Evolutionary conservation across 2,797 vertebrate species (phyloP).

Genomic region (Microctenopoma stevenorrisi): DNA sequence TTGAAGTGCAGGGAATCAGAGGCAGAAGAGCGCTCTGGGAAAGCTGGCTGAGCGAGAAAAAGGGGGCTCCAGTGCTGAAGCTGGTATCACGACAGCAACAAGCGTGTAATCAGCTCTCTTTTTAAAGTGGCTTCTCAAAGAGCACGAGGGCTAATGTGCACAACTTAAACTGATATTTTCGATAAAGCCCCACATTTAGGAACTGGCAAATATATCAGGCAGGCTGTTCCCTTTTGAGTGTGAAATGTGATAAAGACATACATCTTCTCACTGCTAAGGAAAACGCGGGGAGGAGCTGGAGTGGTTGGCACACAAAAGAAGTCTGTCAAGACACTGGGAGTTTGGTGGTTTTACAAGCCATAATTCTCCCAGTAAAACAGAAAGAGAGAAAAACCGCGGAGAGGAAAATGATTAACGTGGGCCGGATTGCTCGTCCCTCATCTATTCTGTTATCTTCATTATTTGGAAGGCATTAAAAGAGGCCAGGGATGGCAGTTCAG

Average conservation of each 20-base stretch:
- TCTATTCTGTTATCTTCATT: slow-evolving; percentile 81
- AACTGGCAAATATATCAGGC: slow-evolving; percentile 80
- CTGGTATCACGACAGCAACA: slow-evolving; percentile 81
- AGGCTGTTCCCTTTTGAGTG: slow-evolving; percentile 77
- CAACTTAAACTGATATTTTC: slow-evolving; percentile 82
- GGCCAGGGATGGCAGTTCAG: slow-evolving; percentile 78
- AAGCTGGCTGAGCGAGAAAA: slow-evolving; percentile 70
- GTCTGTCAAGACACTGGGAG: slow-evolving; percentile 77
- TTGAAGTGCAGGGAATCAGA: slow-evolving; percentile 79
- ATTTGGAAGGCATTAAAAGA: slow-evolving; percentile 83
- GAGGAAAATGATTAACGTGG: slow-evolving; percentile 80
- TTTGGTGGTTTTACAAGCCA: slow-evolving; percentile 77
- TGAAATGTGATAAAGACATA: slow-evolving; percentile 84
- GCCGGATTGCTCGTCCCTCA: slow-evolving; percentile 76
- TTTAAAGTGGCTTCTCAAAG: slow-evolving; percentile 81
- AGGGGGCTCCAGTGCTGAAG: slow-evolving; percentile 48
- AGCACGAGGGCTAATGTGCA: slow-evolving; percentile 79
- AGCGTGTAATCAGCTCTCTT: slow-evolving; percentile 82
- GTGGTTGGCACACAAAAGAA: slow-evolving; percentile 76
- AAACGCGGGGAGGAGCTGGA: slow-evolving; percentile 74
- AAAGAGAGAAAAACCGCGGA: slow-evolving; percentile 31
- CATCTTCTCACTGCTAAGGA: slow-evolving; percentile 80
- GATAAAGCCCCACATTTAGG: slow-evolving; percentile 82
- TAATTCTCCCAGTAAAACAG: slow-evolving; percentile 68
- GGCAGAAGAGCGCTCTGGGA: slow-evolving; percentile 75